A percentile compares a stretch with the other conserved stretches of the same genome.
Evolutionary conservation across 2,113 vertebrate genomes (phyloP).

Genomic region (Manacus vitellinus): DNA sequence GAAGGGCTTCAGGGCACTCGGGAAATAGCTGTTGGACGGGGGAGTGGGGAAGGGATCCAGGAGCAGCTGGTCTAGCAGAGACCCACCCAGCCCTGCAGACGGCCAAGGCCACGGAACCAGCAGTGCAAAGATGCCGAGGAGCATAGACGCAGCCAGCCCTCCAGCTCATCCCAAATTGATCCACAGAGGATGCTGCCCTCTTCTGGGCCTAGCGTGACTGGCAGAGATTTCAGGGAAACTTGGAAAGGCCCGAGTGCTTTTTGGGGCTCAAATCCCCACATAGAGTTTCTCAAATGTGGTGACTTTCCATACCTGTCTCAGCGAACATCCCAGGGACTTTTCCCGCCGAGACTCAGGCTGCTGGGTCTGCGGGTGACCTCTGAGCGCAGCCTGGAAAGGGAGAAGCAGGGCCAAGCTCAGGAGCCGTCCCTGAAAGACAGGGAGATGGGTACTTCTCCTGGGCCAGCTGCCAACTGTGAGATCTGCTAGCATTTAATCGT

Average conservation of each 20-base stretch:
- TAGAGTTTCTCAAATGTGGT: accelerated
- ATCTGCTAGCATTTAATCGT: not conserved
- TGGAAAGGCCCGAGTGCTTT: not conserved
- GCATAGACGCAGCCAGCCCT: not conserved
- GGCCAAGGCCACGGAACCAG: not conserved
- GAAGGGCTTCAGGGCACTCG: not conserved
- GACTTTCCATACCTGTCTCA: not conserved
- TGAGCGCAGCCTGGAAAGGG: not conserved
- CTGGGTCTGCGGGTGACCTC: accelerated
- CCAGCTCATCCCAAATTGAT: not conserved
- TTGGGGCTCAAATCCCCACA: not conserved
- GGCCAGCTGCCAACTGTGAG: not conserved
- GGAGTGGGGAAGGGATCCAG: not conserved
- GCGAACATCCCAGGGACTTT: not conserved
- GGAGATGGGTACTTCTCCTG: not conserved
- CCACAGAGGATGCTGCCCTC: slow-evolving; percentile 48
- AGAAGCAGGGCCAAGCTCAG: not conserved
- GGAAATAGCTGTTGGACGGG: not conserved
- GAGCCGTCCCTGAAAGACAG: not conserved
- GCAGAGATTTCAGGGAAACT: not conserved
- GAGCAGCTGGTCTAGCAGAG: not conserved
- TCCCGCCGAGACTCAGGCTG: not conserved
- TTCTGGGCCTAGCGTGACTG: not conserved
- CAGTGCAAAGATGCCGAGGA: not conserved
- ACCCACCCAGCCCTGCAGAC: not conserved